Evolutionary conservation across 2,797 vertebrate genomes (phyloP), one percentile per base, ranked within the genome.

Genomic region (Graptemys geographica): DNA sequence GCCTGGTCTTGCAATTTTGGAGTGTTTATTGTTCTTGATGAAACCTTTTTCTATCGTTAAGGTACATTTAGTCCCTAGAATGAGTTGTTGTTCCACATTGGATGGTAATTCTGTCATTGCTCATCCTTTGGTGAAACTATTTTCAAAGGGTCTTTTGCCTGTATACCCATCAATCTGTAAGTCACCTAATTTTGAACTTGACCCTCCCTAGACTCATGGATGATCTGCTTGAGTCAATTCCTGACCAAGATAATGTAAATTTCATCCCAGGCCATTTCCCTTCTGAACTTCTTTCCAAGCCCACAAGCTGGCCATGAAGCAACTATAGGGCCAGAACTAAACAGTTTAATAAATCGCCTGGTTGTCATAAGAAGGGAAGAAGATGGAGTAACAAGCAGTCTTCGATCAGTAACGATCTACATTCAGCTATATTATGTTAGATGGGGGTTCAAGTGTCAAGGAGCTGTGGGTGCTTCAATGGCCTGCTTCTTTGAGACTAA

Each of bases 401-500:
- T 3, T 16, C 65, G 10, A 37, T 25, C 79, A 33, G 3, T 5
- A 3, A 3, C 33, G 52, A 53, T 59, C 49, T 37, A 5, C 65
- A 6, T 5, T 10, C 47, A 33, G 37, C 13, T 5, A 0, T 2
- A 16, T 37, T 16, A 62, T 28, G 31, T 15, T 44, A 47, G 19
- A 33, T 4, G 3, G 37, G 2, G 21, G 37, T 4, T 55, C 72
- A 31, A 16, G 44, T 31, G 21, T 69, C 72, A 90, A 5, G 0
- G 5, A 81, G 51, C 72, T 78, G 11, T 57, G 56, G 55, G 25
- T 57, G 74, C 47, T 56, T 62, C 49, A 49, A 28, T 4, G 25
- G 15, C 0, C 0, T 15, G 28, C 8, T 82, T 23, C 55, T 74
- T 44, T 85, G 47, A 33, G 41, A n/a, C 51, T 41, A 65, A n/a